These are phyloP conservation scores for Ophiodon elongatus DNA, from an alignment of 2,113 vertebrate species.

Conservation along the genomic window DNA sequence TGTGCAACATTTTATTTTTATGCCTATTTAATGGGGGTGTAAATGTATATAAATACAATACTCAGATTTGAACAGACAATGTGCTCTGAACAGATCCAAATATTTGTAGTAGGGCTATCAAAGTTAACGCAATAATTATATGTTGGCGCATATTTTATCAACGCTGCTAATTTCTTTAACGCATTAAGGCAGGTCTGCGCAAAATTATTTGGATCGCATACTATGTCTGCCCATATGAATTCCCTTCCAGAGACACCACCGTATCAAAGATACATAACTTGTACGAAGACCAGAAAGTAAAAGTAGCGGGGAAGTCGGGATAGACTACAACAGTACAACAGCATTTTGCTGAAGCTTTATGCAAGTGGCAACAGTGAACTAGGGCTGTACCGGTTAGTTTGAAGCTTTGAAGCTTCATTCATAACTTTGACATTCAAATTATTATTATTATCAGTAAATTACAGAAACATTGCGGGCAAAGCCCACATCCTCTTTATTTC, in stretches of 20 bases:
- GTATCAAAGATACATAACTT: background rate
- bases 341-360: too few species aligned
- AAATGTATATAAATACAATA: background rate
- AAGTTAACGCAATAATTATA: background rate
- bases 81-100: background rate
- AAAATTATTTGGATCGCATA: background rate
- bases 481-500: background rate
- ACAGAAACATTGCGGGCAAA: background rate
- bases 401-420: too few species aligned
- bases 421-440: too few species aligned
- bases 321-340: background rate
- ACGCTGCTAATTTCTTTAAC: background rate
- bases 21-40: background rate
- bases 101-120: background rate
- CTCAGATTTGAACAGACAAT: background rate
- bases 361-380: too few species aligned
- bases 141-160: background rate
- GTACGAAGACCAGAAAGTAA: too few species aligned
- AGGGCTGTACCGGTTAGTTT: too few species aligned
- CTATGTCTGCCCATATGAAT: background rate
- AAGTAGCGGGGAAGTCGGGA: too few species aligned
- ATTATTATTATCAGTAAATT: background rate
- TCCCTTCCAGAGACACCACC: background rate
- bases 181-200: background rate
- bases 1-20: background rate